Evolutionary conservation across 2,888 invertebrate genomes (phyloP).

Genomic region (Deroplatys truncata): DNA sequence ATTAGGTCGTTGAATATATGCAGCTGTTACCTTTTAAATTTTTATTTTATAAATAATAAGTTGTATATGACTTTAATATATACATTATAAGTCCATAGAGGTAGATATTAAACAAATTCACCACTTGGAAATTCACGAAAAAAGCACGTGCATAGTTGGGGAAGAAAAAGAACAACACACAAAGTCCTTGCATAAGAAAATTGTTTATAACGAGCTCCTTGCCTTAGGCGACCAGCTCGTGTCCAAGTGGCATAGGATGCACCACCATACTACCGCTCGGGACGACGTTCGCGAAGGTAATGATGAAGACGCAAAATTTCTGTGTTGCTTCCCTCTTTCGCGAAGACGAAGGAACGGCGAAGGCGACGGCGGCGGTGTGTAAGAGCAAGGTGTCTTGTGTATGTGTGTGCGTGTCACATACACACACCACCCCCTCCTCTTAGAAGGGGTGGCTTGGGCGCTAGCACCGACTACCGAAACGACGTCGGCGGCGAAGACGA

Average conservation of each 20-base stretch:
- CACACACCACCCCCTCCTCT: background rate
- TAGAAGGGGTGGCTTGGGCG: background rate
- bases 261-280: background rate
- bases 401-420: background rate
- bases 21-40: background rate
- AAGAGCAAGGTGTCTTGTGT: background rate
- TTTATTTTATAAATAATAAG: background rate
- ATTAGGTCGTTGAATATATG: background rate
- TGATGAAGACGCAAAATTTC: background rate
- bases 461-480: background rate
- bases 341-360: background rate
- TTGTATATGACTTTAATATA: background rate
- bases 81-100: background rate
- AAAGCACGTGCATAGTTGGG: background rate
- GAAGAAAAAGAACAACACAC: background rate
- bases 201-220: background rate
- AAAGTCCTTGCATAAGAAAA: background rate
- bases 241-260: background rate
- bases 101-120: background rate
- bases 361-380: background rate
- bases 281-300: background rate
- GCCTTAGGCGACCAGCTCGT: background rate
- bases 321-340: background rate
- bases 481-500: slow-evolving; percentile 8
- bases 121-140: background rate